phyloP scores from a whole-genome alignment of 2,113 vertebrate genomes.

The Macquaria australasica region DNA sequence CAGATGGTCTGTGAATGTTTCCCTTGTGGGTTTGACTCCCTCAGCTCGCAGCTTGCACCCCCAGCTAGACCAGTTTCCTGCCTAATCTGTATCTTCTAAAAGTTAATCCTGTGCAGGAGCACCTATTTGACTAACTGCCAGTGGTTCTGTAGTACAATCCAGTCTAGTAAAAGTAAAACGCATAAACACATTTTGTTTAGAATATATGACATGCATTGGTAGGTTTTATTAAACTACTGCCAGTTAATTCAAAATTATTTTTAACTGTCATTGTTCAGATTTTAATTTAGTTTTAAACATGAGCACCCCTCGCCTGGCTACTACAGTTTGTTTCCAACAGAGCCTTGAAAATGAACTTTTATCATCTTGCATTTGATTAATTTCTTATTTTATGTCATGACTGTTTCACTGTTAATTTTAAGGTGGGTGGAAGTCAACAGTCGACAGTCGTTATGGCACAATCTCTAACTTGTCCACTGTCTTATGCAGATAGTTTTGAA shows the following conservation, averaged over 20 bases:
- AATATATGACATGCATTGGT: not conserved
- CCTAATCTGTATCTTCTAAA: conserved; percentile 13
- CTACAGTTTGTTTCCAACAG: not conserved
- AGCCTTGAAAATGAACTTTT: not conserved
- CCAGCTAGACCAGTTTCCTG: not conserved
- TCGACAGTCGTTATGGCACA: not conserved
- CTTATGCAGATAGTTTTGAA: not conserved
- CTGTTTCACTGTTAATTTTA: not conserved
- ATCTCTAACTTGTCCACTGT: not conserved
- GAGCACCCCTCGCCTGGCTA: not conserved
- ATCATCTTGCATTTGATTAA: not conserved
- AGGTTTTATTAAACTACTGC: not conserved
- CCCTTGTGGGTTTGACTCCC: not conserved
- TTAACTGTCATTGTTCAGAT: not conserved
- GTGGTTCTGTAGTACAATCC: not conserved
- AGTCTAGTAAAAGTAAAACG: not conserved
- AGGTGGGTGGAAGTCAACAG: too few species aligned
- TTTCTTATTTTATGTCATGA: not conserved
- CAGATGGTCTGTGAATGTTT: not conserved
- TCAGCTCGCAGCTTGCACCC: not conserved
- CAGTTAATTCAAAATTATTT: not conserved
- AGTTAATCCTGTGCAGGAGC: not conserved
- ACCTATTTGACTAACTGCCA: not conserved
- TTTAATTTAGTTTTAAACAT: not conserved
- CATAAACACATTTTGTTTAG: not conserved